Evolutionary conservation across 2,888 invertebrate species (phyloP), one percentile per base, ranked within the genome.

Genomic region (Hypercompe scribonia): DNA sequence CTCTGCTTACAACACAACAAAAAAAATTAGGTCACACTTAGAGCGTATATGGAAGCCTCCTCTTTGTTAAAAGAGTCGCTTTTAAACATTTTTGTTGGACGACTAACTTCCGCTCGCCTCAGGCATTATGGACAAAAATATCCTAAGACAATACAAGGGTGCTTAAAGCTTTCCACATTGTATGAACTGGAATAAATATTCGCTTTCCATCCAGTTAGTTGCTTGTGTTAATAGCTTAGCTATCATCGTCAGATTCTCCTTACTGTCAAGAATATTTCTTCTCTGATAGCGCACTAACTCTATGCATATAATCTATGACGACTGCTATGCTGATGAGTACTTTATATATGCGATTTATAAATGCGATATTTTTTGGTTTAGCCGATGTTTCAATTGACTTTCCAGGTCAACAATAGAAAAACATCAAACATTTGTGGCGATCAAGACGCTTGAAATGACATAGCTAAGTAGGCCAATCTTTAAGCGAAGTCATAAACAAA

Each of bases 71-170:
- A 18, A 39, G 36, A 13, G 15, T 18, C 39, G 2, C 65, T 24
- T 65, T n/a, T 28, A 39, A 4, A 28, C 39, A 65, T 65, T 65
- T 65, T 36, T 65, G 65, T 39, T 36, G 15, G 39, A 39, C 28
- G n/a, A 28, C 39, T 65, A 65, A 39, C 65, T 39, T 65, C 65
- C 65, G 65, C 65, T 65, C 18, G 39, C 28, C 36, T 28, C 28
- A 11, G 28, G 13, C 28, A 21, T 65, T 65, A 18, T 39, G 39
- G 1, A 39, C n/a, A n/a, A 54, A 50, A 54, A 54, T 54, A 54
- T n/a, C n/a, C 54, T 54, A 54, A 54, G 3, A 54, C 10, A 54
- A 54, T 54, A 28, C 28, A 65, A 39, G 36, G 39, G 65, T 65
- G 28, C 39, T 39, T 28, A 39, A 8, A 39, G 39, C 28, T 15